Conservation (phyloP, 2,888 invertebrate genomes). For the Invenusta paracnida region DNA sequence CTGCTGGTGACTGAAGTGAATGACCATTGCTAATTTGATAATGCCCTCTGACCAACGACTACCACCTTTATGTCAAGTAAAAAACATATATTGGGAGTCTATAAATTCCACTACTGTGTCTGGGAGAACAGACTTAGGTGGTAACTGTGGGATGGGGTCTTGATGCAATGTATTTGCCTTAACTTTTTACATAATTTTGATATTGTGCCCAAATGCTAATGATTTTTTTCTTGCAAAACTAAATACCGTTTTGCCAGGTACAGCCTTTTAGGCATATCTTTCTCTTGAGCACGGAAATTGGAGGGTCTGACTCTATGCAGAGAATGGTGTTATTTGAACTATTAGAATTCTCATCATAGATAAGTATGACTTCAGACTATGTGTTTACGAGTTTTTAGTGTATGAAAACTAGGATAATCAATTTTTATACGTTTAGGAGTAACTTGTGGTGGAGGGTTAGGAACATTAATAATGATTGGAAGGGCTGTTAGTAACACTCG, state of each 20-base stretch:
- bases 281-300: background rate
- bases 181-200: background rate
- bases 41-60: background rate
- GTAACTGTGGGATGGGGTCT: background rate
- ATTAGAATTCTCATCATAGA: background rate
- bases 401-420: background rate
- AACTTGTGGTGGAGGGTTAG: constrained; percentile 26
- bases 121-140: background rate
- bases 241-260: background rate
- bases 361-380: background rate
- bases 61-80: background rate
- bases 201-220: background rate
- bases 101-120: background rate
- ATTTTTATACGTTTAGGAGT: background rate
- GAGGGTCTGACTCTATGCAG: background rate
- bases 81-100: background rate
- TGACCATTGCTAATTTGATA: background rate
- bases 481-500: constrained; percentile 6
- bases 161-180: background rate
- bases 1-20: background rate
- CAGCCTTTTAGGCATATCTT: background rate
- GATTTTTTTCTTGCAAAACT: background rate
- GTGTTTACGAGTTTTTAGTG: background rate
- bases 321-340: background rate
- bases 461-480: constrained; percentile 13